A percentile compares a stretch with the other conserved stretches of the same genome.
phyloP scores from a whole-genome alignment of 30 jellyfish, hydroid and myxozoan genomes.

The Hydra vulgaris region DNA sequence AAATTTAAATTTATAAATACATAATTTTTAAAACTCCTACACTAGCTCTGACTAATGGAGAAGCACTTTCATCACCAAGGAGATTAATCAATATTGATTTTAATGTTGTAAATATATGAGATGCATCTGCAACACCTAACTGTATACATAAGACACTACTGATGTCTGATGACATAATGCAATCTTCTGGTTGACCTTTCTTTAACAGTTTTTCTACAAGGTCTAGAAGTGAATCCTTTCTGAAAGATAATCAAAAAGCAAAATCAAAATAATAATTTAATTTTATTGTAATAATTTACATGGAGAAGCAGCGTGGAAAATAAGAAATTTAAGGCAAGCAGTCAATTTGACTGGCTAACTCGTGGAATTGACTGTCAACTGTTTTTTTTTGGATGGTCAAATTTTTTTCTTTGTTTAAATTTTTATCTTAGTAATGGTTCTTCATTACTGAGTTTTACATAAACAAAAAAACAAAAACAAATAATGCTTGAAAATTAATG shows the following conservation, averaged over 20 bases:
- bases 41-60: constrained; percentile 55
- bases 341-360: too few relatives aligned
- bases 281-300: neutral
- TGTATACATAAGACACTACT: constrained; percentile 67
- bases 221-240: constrained; percentile 67
- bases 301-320: neutral
- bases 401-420: too few relatives aligned
- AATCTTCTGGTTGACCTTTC: constrained; percentile 73
- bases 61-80: constrained; percentile 42
- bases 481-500: too few relatives aligned
- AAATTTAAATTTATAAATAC: too few relatives aligned
- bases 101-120: constrained; percentile 36
- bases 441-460: too few relatives aligned
- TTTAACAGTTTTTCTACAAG: constrained; percentile 58
- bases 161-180: constrained; percentile 41
- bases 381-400: too few relatives aligned
- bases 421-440: too few relatives aligned
- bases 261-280: neutral
- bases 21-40: too few relatives aligned
- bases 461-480: too few relatives aligned
- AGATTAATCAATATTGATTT: constrained; percentile 47
- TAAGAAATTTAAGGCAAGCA: neutral
- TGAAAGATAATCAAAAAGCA: neutral
- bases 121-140: constrained; percentile 58
- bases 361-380: too few relatives aligned